A percentile compares a stretch with the other conserved stretches of the same genome.
Evolutionary conservation across 2,113 vertebrate genomes (phyloP).

Genomic region (Ptilonorhynchus violaceus): DNA sequence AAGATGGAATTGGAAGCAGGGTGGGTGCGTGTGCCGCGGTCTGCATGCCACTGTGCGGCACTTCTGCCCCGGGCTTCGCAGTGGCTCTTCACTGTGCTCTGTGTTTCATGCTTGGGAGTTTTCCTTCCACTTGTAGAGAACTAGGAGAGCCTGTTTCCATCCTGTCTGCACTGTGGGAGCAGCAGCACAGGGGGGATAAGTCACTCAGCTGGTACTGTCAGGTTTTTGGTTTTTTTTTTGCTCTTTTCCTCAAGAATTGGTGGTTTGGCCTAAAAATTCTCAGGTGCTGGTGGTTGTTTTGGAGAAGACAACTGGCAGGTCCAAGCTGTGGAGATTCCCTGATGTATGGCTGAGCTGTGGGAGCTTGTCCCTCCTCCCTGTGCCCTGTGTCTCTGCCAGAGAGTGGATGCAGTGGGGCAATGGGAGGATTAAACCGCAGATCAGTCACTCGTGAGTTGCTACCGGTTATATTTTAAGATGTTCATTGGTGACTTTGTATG

Average conservation of each 20-base stretch:
- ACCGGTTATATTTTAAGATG: neutral
- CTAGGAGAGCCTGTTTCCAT: neutral
- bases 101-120: neutral
- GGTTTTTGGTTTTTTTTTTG: neutral
- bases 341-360: neutral
- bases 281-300: neutral
- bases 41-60: rapidly evolving
- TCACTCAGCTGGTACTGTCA: neutral
- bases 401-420: neutral
- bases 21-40: neutral
- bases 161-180: neutral
- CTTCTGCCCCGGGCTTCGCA: neutral
- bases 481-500: neutral
- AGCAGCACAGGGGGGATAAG: neutral
- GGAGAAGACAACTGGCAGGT: neutral
- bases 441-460: neutral
- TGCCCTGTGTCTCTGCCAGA: rapidly evolving
- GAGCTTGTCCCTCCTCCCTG: neutral
- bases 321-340: neutral
- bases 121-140: neutral
- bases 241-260: neutral
- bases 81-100: neutral
- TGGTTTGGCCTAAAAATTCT: neutral
- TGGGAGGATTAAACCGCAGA: neutral
- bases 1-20: neutral